Evolutionary conservation across 2,113 vertebrate species (phyloP).

Genomic region (Ophthalmotilapia sp.): DNA sequence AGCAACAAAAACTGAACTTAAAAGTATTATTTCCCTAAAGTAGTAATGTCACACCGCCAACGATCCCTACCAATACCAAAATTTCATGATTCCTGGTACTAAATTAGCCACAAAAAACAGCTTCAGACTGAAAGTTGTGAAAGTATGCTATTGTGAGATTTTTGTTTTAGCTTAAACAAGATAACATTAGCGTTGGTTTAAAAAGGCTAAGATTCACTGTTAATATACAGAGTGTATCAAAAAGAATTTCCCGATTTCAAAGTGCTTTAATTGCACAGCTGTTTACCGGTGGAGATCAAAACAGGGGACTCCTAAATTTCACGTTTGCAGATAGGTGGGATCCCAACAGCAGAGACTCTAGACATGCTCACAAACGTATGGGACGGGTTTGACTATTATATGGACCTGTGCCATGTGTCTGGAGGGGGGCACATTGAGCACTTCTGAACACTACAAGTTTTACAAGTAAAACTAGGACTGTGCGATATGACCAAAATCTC

Average conservation of each 20-base stretch:
- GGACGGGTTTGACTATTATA: neutral
- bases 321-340: neutral
- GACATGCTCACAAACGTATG: neutral
- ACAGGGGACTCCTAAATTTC: neutral
- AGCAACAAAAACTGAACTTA: neutral
- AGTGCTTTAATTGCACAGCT: neutral
- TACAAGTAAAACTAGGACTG: neutral
- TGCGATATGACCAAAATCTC: too few species aligned
- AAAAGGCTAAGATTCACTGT: neutral
- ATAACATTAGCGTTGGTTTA: neutral
- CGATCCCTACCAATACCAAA: neutral
- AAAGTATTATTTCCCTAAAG: neutral
- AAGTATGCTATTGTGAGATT: neutral
- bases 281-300: neutral
- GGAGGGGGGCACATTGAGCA: neutral
- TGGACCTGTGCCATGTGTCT: neutral
- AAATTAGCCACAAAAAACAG: neutral
- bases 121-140: neutral
- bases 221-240: neutral
- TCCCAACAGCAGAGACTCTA: neutral
- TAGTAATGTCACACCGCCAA: neutral
- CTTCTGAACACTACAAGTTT: neutral
- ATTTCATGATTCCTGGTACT: neutral
- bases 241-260: neutral
- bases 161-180: neutral